phyloP scores from a whole-genome alignment of 2,113 vertebrate genomes.

The Manacus vitellinus region DNA sequence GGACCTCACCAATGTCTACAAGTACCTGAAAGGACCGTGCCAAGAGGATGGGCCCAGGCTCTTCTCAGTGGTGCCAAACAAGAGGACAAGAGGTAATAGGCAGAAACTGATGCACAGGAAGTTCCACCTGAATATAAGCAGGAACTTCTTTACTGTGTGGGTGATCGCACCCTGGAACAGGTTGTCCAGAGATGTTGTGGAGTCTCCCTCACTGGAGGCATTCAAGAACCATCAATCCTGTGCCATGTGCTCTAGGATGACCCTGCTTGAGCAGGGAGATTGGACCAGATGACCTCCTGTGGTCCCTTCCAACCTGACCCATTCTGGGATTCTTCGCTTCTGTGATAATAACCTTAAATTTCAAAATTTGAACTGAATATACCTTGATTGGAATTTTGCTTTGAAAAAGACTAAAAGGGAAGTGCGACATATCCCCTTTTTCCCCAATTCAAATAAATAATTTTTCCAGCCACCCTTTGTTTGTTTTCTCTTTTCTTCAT shows the following conservation, averaged over 20 bases:
- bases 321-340: not conserved
- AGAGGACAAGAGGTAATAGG: not conserved
- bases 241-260: not conserved
- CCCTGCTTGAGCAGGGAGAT: not conserved
- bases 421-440: not conserved
- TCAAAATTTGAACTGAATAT: not conserved
- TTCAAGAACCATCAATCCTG: not conserved
- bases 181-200: not conserved
- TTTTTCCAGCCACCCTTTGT: not conserved
- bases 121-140: not conserved
- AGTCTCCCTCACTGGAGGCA: not conserved
- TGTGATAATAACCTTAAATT: not conserved
- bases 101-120: not conserved
- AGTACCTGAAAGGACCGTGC: not conserved
- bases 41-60: not conserved
- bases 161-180: not conserved
- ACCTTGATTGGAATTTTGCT: not conserved
- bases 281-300: not conserved
- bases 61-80: not conserved
- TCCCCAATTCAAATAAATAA: not conserved
- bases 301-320: not conserved
- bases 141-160: not conserved
- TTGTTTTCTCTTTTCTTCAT: not conserved
- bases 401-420: not conserved
- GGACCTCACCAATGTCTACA: rapidly evolving